phyloP scores from a whole-genome alignment of 1,140 invertebrate genomes.

The Aphaenogaster floridana region DNA sequence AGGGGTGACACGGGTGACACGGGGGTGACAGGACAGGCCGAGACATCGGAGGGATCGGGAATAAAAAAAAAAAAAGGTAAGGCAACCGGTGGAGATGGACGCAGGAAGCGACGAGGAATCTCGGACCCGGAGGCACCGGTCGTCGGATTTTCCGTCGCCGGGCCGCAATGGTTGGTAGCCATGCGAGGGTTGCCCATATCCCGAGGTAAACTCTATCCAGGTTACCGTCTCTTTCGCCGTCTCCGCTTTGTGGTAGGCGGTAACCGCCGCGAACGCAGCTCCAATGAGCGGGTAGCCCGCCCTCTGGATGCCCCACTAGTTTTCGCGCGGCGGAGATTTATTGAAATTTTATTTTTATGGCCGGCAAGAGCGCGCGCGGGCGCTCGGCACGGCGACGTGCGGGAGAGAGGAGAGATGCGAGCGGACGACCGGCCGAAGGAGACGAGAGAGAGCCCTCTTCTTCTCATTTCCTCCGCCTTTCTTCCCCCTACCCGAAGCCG shows the following conservation, averaged over 20 bases:
- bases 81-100: not conserved
- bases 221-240: slow-evolving; percentile 76
- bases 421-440: slow-evolving; percentile 66
- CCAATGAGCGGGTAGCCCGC: slow-evolving; percentile 84
- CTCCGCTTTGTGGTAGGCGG: slow-evolving; percentile 83
- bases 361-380: slow-evolving; percentile 79
- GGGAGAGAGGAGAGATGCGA: slow-evolving; percentile 71
- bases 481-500: slow-evolving; percentile 25
- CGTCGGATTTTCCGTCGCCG: slow-evolving; percentile 22
- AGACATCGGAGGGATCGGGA: not conserved
- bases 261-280: slow-evolving; percentile 77
- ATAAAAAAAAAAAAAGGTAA: slow-evolving; percentile 2
- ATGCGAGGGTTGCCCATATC: slow-evolving; percentile 73
- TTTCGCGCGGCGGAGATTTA: slow-evolving; percentile 84
- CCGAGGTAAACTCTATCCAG: slow-evolving; percentile 77
- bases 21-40: not conserved
- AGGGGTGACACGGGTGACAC: no score
- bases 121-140: slow-evolving; percentile 45
- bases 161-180: slow-evolving; percentile 68
- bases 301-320: slow-evolving; percentile 82
- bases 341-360: slow-evolving; percentile 88
- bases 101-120: not conserved
- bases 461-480: slow-evolving; percentile 72
- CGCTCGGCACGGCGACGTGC: slow-evolving; percentile 48
- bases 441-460: slow-evolving; percentile 73